Base-by-base conservation (phyloP, 2,797 vertebrate species). In the Acridotheres tristis region DNA sequence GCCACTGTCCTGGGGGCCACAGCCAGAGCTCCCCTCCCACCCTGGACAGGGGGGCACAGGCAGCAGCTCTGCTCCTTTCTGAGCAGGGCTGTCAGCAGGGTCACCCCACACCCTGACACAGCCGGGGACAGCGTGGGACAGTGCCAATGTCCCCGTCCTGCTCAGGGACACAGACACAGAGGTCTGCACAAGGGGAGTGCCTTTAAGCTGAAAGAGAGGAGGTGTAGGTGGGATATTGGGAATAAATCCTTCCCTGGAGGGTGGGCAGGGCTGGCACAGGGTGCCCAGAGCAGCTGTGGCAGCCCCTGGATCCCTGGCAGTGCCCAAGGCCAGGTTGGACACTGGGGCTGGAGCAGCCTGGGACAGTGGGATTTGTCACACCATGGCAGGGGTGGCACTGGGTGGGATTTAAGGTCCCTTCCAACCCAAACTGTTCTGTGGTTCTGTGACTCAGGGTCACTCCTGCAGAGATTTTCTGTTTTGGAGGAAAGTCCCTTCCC, bases 381-480 rank as follows among this genome's bases (percentile, higher is more conserved):
- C 32, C 26, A 2, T 8, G 69, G 61, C 36, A 36, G 36, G 38
- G 32, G 7, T 59, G 54, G 47, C 9, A 3, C 5, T 15, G 34
- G 13, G 0, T 29, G 30, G 11, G 7, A 9, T 78, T 6, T 27
- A 1, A 27, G 13, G 23, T 50, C 16, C 36, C 9, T 73, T 11
- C 5, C 30, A 23, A 3, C 19, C 51, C 67, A 58, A 45, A 21
- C 59, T 11, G 4, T 21, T 58, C n/a, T 45, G 40, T 26, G 61
- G 16, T 16, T 26, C 3, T 5, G 4, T 3, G 23, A 40, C 8
- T 45, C 13, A 4, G 0, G 3, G 15, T 21, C 54, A 13, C 20
- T 7, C 27, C 18, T 14, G 43, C 25, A 38, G 38, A 23, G 62
- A 7, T 40, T 48, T 30, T 63, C 54, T n/a, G 4, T 9, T 55